Evolutionary conservation across 2,113 vertebrate genomes (phyloP), one percentile per base, ranked within the genome.

Genomic region (Forbesichthys papilliferus): DNA sequence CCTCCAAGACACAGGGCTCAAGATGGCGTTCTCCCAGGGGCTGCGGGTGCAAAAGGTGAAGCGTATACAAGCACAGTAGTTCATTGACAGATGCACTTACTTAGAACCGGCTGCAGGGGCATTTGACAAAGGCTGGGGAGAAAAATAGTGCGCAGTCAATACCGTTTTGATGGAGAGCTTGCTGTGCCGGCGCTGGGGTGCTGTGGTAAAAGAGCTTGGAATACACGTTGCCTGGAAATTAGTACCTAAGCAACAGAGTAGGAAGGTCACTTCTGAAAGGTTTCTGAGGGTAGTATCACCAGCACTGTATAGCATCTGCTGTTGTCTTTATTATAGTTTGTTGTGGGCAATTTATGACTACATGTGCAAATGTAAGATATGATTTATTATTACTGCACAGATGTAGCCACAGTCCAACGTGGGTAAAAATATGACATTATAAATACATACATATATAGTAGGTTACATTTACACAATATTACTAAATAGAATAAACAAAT

Each of bases 71-170:
- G 57, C 16, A 9, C 5, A 65, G 18, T 20, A 14, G 54, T 61
- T 56, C 60, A 64, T 48, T 71, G 61, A 57, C 53, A 2, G 46
- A 36, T 61, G 11, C 1, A 13, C 51, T 64, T 71, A 68, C 69
- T 78, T 36, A 27, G 66, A 74, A 58, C 36, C 14, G 42, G 58
- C 9, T n/a, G 6, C 63, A 33, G 48, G n/a, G 20, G 5, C 47
- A 16, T 3, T 53, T 64, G 48, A 76, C 18, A 69, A 62, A 53
- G 62, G 58, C 47, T 69, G 47, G 36, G 33, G 48, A 63, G 55
- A 69, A 16, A 54, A 79, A 56, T 0, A 27, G 11, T 64, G 48
- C 69, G 53, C 65, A 72, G 79, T 80, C 81, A 73, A 48, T 42
- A 3, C 68, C 52, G 42, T 57, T 48, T 57, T 74, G 69, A 76